Evolutionary conservation across 2,888 invertebrate genomes (phyloP).

Genomic region (Oligia latruncula): DNA sequence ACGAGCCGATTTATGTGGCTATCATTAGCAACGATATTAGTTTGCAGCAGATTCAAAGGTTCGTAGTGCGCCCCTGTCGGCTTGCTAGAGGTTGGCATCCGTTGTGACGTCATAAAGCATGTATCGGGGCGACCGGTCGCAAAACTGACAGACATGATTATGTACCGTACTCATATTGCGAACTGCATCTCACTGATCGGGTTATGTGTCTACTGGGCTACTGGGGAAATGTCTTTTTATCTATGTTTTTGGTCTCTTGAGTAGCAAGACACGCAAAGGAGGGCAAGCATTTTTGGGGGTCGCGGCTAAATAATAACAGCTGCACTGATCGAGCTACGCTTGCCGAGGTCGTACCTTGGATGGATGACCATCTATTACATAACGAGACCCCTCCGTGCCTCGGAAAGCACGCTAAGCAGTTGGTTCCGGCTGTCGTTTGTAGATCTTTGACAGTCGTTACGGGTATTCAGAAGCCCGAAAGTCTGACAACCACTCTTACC

Average conservation of each 20-base stretch:
- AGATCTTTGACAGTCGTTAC: not conserved
- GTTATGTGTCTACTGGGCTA: conserved; percentile 4
- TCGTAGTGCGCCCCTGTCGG: not conserved
- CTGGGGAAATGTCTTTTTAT: not conserved
- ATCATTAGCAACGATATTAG: not conserved
- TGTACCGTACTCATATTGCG: not conserved
- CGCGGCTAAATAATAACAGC: not conserved
- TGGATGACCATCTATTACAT: not conserved
- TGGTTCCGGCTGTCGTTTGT: not conserved
- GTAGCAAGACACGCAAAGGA: not conserved
- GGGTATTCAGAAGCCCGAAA: not conserved
- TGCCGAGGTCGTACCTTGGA: not conserved
- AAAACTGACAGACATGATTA: not conserved
- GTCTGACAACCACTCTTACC: not conserved
- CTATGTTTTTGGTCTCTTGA: not conserved
- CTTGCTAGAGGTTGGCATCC: not conserved
- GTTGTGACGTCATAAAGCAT: conserved; percentile 10
- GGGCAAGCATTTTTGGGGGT: not conserved
- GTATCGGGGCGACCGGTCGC: not conserved
- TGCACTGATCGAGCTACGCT: not conserved
- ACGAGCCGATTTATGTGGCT: not conserved
- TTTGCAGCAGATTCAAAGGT: not conserved
- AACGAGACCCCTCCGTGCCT: not conserved
- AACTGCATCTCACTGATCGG: not conserved
- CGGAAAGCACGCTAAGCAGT: not conserved